Percentiles rank a stretch among this genome's conserved stretches.
Evolutionary conservation across 2,797 vertebrate species (phyloP).

Genomic region (Sebastes diaconus): DNA sequence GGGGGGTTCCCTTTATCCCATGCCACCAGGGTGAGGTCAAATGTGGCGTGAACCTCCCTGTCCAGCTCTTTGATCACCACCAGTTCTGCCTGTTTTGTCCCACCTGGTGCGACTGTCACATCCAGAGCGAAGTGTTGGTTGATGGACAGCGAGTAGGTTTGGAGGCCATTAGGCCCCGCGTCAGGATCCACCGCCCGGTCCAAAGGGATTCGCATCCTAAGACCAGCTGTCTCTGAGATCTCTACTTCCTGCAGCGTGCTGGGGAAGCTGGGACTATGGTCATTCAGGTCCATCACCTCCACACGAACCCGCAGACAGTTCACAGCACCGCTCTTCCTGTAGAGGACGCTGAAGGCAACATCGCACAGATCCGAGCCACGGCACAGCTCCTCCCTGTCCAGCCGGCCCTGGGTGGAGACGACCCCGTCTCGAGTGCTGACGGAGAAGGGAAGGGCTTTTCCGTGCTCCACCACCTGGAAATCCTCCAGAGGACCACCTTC

Average conservation of each 20-base stretch:
- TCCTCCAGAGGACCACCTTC: constrained; percentile 71
- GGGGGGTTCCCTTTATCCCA: constrained; percentile 90
- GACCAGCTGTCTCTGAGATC: constrained; percentile 89
- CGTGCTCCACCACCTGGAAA: constrained; percentile 90
- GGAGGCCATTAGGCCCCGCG: constrained; percentile 82
- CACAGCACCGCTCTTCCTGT: constrained; percentile 78
- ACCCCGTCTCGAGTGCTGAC: constrained; percentile 83
- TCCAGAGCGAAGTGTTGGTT: constrained; percentile 91
- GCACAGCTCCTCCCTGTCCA: constrained; percentile 93
- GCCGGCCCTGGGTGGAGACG: constrained; percentile 83
- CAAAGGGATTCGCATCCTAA: constrained; percentile 89
- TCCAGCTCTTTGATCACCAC: constrained; percentile 92
- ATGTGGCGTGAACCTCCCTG: constrained; percentile 86
- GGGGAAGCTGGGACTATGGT: constrained; percentile 89
- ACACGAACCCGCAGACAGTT: constrained; percentile 89
- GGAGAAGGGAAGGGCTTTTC: constrained; percentile 82
- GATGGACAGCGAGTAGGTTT: constrained; percentile 87
- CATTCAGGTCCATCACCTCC: constrained; percentile 91
- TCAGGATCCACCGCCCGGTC: constrained; percentile 90
- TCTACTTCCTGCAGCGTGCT: constrained; percentile 88
- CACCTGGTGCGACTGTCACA: constrained; percentile 81
- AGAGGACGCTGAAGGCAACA: constrained; percentile 89
- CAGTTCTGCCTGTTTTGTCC: constrained; percentile 87
- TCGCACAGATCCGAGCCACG: constrained; percentile 85
- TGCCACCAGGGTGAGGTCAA: constrained; percentile 86